Conservation (phyloP, 2,797 vertebrate genomes). For the Sylvia borin region DNA sequence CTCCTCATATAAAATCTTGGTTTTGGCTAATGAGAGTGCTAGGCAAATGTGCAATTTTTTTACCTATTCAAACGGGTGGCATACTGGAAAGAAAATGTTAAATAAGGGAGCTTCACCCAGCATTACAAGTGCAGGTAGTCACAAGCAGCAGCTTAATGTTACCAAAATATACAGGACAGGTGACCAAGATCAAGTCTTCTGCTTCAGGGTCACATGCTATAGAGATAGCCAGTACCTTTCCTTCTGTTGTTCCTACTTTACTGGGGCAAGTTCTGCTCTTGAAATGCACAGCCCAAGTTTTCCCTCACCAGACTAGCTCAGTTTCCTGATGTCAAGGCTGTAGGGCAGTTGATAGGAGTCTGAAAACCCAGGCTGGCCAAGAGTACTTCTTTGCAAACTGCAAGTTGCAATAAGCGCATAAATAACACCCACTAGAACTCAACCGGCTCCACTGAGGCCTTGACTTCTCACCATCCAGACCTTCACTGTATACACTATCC, state of each 20-base stretch:
- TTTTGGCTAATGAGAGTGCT: not conserved
- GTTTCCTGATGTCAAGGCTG: not conserved
- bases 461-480: not conserved
- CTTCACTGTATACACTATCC: not conserved
- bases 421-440: not conserved
- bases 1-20: not conserved
- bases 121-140: not conserved
- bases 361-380: not conserved
- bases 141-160: not conserved
- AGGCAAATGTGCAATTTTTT: not conserved
- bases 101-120: not conserved
- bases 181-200: not conserved
- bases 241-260: not conserved
- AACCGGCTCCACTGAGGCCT: not conserved
- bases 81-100: not conserved
- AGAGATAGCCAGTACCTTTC: not conserved
- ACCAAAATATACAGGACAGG: not conserved
- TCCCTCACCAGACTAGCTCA: not conserved
- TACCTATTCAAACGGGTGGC: not conserved
- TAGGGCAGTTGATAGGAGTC: not conserved
- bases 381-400: not conserved
- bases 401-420: not conserved
- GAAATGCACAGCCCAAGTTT: not conserved
- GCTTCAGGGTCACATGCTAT: not conserved
- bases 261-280: not conserved